Base-by-base conservation (phyloP, 2,888 invertebrate genomes). In the Neoascia interrupta region DNA sequence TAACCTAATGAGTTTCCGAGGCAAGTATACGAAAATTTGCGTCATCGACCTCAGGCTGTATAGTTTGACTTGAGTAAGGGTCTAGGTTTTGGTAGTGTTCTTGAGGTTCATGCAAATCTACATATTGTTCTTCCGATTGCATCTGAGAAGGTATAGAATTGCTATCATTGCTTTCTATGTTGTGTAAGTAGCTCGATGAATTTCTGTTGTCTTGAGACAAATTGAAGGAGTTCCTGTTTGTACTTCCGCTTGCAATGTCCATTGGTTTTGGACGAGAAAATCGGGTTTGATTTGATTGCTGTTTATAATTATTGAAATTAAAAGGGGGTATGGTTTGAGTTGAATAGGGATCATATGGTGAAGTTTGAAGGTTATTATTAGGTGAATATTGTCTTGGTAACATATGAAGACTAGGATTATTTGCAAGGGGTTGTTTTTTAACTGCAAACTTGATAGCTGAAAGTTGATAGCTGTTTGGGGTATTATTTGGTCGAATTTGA, bases 21-120 rank as follows among this genome's bases (percentile, higher is more conserved):
- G 81, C 81, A 41, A 28, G 23, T 36, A 10, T 28, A 18, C 8
- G 72, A 81, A 81, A 81, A 82, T 82, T 61, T 81, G 47, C 15
- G 28, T 81, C 66, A 53, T 79, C 81, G 3, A 70, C 49, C 10
- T 75, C 61, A 15, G 16, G 21, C 10, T 54, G 21, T 28, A 37
- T 26, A 6, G 11, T 39, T 47, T 37, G 23, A 37, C 8, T 58
- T 10, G 36, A 36, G 23, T 6, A 34, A 13, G 13, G 13, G 3
- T 45, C 54, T 15, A 31, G 10, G 10, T 47, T 68, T 26, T 58
- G 37, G 2, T 56, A 11, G 11, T 68, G 47, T 5, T 6, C 5
- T 1, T 56, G 13, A 3, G 56, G 39, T 28, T 56, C 28, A 1
- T 21, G 37, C 6, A 2, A 45, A 15, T 5, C 2, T 10, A 18